A percentile compares a stretch with the other conserved stretches of the same genome.
These are phyloP conservation scores for Anhinga anhinga DNA, from an alignment of 2,113 vertebrate genomes.

Conservation along the genomic window DNA sequence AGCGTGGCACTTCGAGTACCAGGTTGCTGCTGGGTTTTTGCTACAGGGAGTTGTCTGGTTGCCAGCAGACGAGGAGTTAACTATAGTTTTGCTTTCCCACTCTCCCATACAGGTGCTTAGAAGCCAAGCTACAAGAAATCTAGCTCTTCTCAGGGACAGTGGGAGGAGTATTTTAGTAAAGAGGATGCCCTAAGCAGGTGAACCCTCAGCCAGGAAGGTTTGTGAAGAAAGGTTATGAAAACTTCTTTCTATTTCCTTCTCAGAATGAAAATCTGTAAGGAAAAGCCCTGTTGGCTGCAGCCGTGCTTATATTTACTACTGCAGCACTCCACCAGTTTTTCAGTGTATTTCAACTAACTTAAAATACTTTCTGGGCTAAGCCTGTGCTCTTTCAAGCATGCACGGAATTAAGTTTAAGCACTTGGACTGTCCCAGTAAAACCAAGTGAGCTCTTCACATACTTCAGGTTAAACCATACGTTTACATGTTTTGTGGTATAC, in stretches of 20 bases:
- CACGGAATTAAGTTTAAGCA: background rate
- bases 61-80: background rate
- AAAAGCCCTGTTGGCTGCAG: background rate
- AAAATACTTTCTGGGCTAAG: background rate
- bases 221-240: background rate
- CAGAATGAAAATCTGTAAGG: background rate
- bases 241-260: background rate
- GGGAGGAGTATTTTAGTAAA: background rate
- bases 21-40: background rate
- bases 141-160: background rate
- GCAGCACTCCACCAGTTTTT: background rate
- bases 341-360: background rate
- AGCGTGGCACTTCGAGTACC: accelerated
- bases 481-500: background rate
- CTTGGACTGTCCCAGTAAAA: background rate
- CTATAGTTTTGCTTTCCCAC: background rate
- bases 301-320: background rate
- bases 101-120: background rate
- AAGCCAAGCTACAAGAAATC: background rate
- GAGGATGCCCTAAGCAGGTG: background rate
- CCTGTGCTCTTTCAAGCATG: background rate
- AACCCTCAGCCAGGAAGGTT: background rate
- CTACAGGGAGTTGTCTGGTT: background rate
- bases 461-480: background rate
- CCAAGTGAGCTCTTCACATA: background rate